Conservation (phyloP, 2,797 vertebrate species). For the Intellagama lesueurii region DNA sequence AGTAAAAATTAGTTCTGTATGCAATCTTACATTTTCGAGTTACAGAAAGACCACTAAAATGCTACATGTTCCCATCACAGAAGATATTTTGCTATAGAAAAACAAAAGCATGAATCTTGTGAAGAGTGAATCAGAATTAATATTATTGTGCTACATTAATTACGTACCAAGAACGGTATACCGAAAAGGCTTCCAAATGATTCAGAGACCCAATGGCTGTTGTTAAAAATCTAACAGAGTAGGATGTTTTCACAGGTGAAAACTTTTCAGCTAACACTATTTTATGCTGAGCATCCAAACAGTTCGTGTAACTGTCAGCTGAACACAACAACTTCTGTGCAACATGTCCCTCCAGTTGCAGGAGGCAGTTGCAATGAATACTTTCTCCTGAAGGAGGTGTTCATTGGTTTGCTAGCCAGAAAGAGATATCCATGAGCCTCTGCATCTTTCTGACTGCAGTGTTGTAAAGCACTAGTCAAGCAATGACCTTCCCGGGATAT, state of each 20-base stretch:
- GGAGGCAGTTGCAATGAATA: not conserved
- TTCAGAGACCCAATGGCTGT: not conserved
- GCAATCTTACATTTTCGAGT: not conserved
- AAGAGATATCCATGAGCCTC: not conserved
- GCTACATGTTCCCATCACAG: not conserved
- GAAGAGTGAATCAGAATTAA: not conserved
- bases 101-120: not conserved
- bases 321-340: not conserved
- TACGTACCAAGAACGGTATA: not conserved
- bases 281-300: not conserved
- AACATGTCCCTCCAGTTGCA: too few species aligned
- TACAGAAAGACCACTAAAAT: not conserved
- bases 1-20: too few species aligned
- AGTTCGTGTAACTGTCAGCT: not conserved
- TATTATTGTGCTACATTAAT: not conserved
- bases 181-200: not conserved
- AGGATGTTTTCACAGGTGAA: not conserved
- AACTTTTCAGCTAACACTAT: not conserved
- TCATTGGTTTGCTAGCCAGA: not conserved
- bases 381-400: not conserved
- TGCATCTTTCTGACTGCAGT: not conserved
- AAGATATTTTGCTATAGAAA: not conserved
- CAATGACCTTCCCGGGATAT: not conserved
- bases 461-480: not conserved
- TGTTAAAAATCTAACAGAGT: not conserved